Conservation (phyloP, 2,797 vertebrate genomes). For the Allobates femoralis region DNA sequence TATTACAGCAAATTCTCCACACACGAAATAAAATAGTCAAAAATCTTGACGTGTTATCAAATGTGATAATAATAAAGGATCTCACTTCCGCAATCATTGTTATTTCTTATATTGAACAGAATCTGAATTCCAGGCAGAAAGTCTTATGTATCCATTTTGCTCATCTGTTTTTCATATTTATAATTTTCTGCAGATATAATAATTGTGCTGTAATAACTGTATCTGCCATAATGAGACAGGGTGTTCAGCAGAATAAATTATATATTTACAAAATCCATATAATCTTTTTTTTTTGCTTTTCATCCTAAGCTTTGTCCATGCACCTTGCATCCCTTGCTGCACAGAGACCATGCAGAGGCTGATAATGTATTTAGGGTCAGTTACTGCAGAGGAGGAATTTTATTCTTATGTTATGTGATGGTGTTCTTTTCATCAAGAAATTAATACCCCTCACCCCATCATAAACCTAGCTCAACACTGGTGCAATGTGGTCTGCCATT, state of each 20-base stretch:
- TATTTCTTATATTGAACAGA: not conserved
- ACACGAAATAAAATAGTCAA: conserved; percentile 25
- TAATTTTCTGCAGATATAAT: not conserved
- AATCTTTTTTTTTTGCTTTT: too few species aligned
- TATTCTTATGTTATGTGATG: conserved; percentile 31
- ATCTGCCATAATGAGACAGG: not conserved
- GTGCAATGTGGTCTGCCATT: not conserved
- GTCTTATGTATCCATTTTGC: not conserved
- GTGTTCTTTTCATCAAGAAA: conserved; percentile 31
- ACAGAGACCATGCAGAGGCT: conserved; percentile 42
- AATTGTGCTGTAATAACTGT: not conserved
- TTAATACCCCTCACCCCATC: not conserved
- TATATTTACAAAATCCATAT: not conserved
- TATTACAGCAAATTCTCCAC: conserved; percentile 22
- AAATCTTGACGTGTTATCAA: conserved; percentile 28
- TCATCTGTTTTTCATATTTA: not conserved
- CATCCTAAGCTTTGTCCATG: not conserved
- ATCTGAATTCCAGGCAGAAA: not conserved
- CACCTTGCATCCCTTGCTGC: not conserved
- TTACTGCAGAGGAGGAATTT: conserved; percentile 21
- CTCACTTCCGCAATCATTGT: conserved; percentile 22
- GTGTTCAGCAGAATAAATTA: not conserved
- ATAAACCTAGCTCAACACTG: not conserved
- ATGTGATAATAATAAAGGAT: conserved; percentile 45
- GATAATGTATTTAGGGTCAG: conserved; percentile 36